Evolutionary conservation across 2,113 vertebrate genomes (phyloP).

Genomic region (Aspidoscelis tigris): DNA sequence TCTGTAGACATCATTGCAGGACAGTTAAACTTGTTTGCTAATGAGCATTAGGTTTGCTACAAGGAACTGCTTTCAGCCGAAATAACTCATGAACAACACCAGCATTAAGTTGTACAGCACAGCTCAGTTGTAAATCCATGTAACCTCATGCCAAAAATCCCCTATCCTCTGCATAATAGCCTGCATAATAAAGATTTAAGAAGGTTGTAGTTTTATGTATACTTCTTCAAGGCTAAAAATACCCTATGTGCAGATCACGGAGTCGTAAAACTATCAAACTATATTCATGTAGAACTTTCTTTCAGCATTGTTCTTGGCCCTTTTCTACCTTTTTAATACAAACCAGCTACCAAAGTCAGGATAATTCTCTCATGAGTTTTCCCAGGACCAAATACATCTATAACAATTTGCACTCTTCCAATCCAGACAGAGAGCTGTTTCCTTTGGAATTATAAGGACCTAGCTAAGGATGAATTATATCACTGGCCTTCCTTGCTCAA

Average conservation of each 20-base stretch:
- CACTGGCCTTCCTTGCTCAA: too few relatives aligned
- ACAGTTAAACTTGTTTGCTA: background rate
- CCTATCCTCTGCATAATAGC: constrained; percentile 6
- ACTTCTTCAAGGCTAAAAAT: background rate
- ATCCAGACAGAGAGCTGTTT: too few relatives aligned
- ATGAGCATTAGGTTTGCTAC: background rate
- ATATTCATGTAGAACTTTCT: background rate
- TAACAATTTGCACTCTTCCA: too few relatives aligned
- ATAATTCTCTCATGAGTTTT: background rate
- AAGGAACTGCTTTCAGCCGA: background rate
- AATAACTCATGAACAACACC: constrained; percentile 3
- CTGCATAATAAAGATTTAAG: constrained; percentile 10
- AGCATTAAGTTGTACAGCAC: background rate
- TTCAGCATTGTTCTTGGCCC: background rate
- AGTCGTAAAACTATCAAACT: constrained; percentile 13
- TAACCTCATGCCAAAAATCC: background rate
- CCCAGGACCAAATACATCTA: background rate
- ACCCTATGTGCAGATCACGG: background rate
- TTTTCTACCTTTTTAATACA: background rate
- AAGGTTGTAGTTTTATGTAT: constrained; percentile 1
- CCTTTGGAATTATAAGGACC: too few relatives aligned
- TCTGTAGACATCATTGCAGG: background rate
- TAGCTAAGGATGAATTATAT: too few relatives aligned
- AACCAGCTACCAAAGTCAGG: background rate
- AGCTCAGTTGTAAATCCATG: background rate